Evolutionary conservation across 2,888 invertebrate species (phyloP).

Genomic region (Tachystola acroxantha): DNA sequence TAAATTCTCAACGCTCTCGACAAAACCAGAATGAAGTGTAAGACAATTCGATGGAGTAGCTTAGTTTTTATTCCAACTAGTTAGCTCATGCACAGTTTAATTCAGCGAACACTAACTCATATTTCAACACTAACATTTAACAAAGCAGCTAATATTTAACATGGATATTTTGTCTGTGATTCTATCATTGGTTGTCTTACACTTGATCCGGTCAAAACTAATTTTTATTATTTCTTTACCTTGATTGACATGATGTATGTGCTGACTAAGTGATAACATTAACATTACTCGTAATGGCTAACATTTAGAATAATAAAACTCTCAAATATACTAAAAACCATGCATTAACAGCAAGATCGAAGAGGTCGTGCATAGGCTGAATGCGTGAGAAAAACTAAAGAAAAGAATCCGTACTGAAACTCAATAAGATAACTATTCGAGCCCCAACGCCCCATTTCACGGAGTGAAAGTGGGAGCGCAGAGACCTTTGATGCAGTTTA

Average conservation of each 20-base stretch:
- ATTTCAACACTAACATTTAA: constrained; percentile 35
- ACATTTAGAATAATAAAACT: constrained; percentile 59
- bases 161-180: constrained; percentile 12
- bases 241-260: constrained; percentile 69
- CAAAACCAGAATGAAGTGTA: constrained; percentile 70
- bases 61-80: constrained; percentile 36
- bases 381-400: constrained; percentile 73
- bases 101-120: constrained; percentile 38
- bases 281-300: constrained; percentile 57
- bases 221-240: constrained; percentile 51
- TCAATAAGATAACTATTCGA: constrained; percentile 34
- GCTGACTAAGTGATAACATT: constrained; percentile 73
- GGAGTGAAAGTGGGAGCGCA: constrained; percentile 32
- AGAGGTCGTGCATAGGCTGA: constrained; percentile 75
- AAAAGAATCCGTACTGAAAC: constrained; percentile 51
- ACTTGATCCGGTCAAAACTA: constrained; percentile 59
- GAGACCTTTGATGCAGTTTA: constrained; percentile 50
- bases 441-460: constrained; percentile 40
- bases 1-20: constrained; percentile 79
- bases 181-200: constrained; percentile 52
- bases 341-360: constrained; percentile 73
- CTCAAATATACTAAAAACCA: constrained; percentile 58
- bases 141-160: constrained; percentile 43
- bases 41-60: constrained; percentile 48
- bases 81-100: constrained; percentile 50